Base-by-base conservation (phyloP, 2,113 vertebrate genomes). In the Peromyscus polionotus region DNA sequence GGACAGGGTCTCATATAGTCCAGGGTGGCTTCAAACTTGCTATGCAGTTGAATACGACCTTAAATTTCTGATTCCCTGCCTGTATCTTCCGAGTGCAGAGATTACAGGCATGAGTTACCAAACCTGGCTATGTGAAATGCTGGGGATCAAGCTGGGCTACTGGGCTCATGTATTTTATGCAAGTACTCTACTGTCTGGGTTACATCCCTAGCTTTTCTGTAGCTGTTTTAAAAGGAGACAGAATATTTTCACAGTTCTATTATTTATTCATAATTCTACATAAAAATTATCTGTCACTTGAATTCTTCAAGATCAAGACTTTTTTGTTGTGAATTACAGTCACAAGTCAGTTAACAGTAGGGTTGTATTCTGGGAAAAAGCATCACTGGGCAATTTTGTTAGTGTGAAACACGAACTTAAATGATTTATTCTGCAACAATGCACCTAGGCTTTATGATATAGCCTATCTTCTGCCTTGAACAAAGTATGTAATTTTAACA, bases 151-250 rank as follows among this genome's bases (percentile, higher is more conserved):
- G 45, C 4, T 45, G 39, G 28, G 61, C 28, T 86, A 85, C 39
- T 67, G 26, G 61, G 63, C 42, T 67, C 42, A 7, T 86, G 28
- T 67, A 3, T 48, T 42, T 67, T 48, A 48, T 7, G 36, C 33
- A 57, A 88, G 33, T 11, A 72, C 33, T 88, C 3, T 70, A 26
- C 67, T 4, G 17, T 36, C 33, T 39, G 48, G 54, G 20, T n/a
- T 57, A 3, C 4, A 70, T 28, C 7, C 6, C 48, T 4, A 54
- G 33, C 9, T 33, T 36, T 57, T 65, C 45, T n/a, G 9, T 77
- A 92, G 54, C 16, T 39, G 76, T 72, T 95, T 96, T 77, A 28
- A 91, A 91, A 95, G 14, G 77, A 76, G 83, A 72, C n/a, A 0
- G 19, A 59, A 83, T n/a, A 22, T 12, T 89, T 90, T 22, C 2